phyloP scores from a whole-genome alignment of 2,113 vertebrate genomes.

The Galeopterus variegatus region DNA sequence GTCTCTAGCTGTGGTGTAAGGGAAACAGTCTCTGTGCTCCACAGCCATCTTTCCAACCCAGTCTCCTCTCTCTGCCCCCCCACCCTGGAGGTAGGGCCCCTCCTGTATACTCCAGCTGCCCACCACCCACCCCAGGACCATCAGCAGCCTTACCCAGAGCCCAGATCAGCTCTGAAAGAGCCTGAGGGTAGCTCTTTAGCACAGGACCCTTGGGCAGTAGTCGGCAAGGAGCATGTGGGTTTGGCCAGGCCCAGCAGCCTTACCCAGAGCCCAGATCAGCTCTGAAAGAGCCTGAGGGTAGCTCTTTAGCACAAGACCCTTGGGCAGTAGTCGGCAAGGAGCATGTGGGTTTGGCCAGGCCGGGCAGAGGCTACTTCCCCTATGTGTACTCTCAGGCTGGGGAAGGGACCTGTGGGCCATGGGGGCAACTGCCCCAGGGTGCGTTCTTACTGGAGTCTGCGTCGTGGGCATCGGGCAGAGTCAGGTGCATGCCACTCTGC shows the following conservation, averaged over 20 bases:
- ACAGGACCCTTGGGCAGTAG: not conserved
- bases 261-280: not conserved
- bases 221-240: not conserved
- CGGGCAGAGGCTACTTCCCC: not conserved
- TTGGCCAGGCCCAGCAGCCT: not conserved
- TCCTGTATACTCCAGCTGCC: not conserved
- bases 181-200: not conserved
- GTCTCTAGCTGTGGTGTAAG: not conserved
- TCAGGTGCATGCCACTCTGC: constrained; percentile 93
- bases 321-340: not conserved
- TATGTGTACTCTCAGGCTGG: not conserved
- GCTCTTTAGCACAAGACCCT: not conserved
- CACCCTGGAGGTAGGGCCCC: not conserved
- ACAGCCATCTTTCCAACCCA: not conserved
- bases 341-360: not conserved
- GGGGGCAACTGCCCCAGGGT: accelerated
- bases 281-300: not conserved
- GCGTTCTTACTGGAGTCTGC: constrained; percentile 92
- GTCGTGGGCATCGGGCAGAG: constrained; percentile 95
- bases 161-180: not conserved
- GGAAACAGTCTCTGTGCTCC: not conserved
- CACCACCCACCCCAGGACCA: not conserved
- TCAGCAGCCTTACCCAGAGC: not conserved
- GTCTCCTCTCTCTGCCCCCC: not conserved
- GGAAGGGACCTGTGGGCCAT: accelerated